Base-by-base conservation (phyloP, 2,888 invertebrate species). In the Sthenelais limicola region DNA sequence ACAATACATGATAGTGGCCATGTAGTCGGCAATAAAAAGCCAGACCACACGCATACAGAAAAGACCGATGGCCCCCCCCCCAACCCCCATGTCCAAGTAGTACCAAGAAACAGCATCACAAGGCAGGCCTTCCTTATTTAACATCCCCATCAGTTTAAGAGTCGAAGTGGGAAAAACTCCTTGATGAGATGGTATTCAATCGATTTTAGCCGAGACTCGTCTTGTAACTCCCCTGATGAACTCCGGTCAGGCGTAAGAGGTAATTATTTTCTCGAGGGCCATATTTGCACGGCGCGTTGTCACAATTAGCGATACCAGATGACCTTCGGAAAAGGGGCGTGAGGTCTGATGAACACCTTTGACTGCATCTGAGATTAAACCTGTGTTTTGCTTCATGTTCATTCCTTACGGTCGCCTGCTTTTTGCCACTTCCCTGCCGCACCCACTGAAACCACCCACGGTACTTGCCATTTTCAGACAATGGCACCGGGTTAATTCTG, bases 401-500 rank as follows among this genome's bases (percentile, higher is more conserved):
- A n/a, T n/a, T n/a, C n/a, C n/a, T n/a, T n/a, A n/a, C n/a, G n/a
- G n/a, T n/a, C n/a, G n/a, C n/a, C n/a, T n/a, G n/a, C n/a, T n/a
- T n/a, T n/a, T n/a, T n/a, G n/a, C n/a, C n/a, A n/a, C n/a, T n/a
- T n/a, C n/a, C n/a, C n/a, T n/a, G n/a, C n/a, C n/a, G 5, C 51
- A 28, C 56, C 32, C 56, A 56, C 32, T 24, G 62, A 35, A 26
- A 43, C 43, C 21, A 62, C 62, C 62, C 26, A 26, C 62, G 38
- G 24, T 38, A 62, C 43, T 62, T 35, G 62, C 62, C 62, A 62
- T 62, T 62, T 38, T 62, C 62, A 62, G 62, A 62, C 43, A 35
- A 62, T 38, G 62, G 62, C 38, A 43, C 62, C 35, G 35, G 62
- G 35, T 62, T 62, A 62, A 62, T 62, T 62, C 62, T 38, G 62